A percentile compares a stretch with the other conserved stretches of the same genome.
Evolutionary conservation across 2,113 vertebrate species (phyloP).

Genomic region (Porphyrio hochstetteri): DNA sequence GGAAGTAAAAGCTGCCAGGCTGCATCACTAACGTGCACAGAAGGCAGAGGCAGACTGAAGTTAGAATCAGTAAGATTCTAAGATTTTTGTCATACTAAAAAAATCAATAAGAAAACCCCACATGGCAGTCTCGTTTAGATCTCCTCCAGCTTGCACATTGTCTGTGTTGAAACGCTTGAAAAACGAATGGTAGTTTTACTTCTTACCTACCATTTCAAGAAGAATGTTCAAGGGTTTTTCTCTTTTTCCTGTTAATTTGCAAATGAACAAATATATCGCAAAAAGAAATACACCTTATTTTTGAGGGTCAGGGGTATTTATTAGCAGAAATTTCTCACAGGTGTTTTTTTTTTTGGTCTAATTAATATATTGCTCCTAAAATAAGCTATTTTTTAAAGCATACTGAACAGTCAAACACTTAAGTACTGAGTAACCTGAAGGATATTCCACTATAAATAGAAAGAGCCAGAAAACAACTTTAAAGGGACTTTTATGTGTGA

Average conservation of each 20-base stretch:
- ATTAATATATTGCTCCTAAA: neutral
- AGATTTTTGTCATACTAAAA: neutral
- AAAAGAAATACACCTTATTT: neutral
- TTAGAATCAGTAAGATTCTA: neutral
- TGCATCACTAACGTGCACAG: rapidly evolving
- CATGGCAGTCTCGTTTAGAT: neutral
- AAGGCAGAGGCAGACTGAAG: neutral
- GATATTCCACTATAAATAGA: neutral
- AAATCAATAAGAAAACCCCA: neutral
- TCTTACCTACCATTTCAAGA: neutral
- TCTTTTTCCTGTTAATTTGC: neutral
- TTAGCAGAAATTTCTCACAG: neutral
- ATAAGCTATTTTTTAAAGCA: neutral
- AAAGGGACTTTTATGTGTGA: neutral
- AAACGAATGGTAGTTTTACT: neutral
- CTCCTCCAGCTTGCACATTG: neutral
- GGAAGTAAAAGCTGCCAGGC: rapidly evolving
- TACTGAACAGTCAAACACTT: neutral
- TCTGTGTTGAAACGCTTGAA: neutral
- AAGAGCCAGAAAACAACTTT: neutral
- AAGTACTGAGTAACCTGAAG: neutral
- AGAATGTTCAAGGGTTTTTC: neutral
- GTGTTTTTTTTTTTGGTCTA: neutral
- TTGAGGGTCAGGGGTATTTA: neutral
- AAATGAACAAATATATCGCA: neutral